These are phyloP conservation scores for Lycocerus yunnanus DNA, from an alignment of 2,888 invertebrate genomes.

Conservation along the genomic window DNA sequence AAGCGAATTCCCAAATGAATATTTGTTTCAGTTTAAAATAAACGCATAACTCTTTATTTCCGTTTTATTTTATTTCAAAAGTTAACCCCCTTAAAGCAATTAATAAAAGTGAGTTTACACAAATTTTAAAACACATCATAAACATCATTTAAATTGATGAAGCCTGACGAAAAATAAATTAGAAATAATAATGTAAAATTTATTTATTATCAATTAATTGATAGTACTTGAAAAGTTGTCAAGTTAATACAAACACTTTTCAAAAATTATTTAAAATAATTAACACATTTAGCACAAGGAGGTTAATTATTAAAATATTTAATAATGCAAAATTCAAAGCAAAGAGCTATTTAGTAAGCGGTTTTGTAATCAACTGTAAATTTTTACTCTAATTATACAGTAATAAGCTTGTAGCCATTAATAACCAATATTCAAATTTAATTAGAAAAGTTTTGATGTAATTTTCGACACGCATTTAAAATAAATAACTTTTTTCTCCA, in stretches of 20 bases:
- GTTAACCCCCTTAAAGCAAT: background rate
- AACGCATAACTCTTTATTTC: slow-evolving; percentile 17
- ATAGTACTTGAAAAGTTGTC: background rate
- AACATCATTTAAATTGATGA: background rate
- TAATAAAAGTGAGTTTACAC: background rate
- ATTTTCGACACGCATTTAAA: background rate
- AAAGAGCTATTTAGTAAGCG: background rate
- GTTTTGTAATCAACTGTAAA: background rate
- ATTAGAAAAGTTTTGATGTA: background rate
- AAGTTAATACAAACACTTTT: background rate
- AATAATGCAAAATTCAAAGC: background rate
- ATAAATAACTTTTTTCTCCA: background rate
- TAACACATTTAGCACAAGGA: background rate
- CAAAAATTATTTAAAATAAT: background rate
- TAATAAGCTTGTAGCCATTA: background rate
- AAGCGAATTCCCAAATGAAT: slow-evolving; percentile 21
- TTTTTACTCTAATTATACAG: background rate
- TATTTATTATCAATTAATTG: background rate
- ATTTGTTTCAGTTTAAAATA: slow-evolving; percentile 13
- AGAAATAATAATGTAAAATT: background rate
- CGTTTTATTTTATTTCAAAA: slow-evolving; percentile 3
- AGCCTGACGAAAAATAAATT: background rate
- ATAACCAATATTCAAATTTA: background rate
- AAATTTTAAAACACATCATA: background rate
- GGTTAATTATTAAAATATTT: background rate